phyloP scores from a whole-genome alignment of 2,797 vertebrate genomes.

The Catharus ustulatus region DNA sequence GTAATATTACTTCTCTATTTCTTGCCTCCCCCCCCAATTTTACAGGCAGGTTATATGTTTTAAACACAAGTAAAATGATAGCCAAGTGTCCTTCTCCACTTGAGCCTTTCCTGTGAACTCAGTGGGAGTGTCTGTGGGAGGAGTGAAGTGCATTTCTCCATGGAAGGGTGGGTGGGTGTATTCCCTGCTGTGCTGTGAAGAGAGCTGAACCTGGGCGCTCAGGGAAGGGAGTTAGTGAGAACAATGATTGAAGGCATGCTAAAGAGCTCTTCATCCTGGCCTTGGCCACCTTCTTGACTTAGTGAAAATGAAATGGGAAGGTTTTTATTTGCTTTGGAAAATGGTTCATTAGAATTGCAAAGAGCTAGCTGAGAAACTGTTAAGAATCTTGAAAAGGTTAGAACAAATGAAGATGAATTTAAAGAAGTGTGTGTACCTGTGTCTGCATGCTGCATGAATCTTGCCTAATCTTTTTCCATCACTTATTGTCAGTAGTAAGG shows the following conservation, averaged over 20 bases:
- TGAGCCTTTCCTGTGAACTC: not conserved
- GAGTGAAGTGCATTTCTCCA: not conserved
- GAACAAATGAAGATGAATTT: conserved; percentile 6
- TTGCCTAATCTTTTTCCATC: not conserved
- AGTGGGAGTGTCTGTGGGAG: not conserved
- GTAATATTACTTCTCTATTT: not conserved
- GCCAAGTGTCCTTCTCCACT: not conserved
- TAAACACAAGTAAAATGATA: not conserved
- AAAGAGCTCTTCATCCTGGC: not conserved
- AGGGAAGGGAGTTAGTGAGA: not conserved
- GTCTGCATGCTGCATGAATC: not conserved
- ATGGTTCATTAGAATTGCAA: not conserved
- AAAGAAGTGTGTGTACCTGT: not conserved
- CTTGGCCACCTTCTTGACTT: not conserved
- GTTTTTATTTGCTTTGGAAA: not conserved
- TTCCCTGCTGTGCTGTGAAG: not conserved
- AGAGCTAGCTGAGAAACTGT: not conserved
- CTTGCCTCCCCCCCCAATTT: not conserved
- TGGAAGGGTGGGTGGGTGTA: not conserved
- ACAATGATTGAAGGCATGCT: not conserved
- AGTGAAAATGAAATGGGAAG: not conserved
- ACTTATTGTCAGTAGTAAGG: not conserved
- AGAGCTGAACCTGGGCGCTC: not conserved
- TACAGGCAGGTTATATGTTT: not conserved
- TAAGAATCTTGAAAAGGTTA: conserved; percentile 27